These are phyloP conservation scores for Sialia sialis DNA, from an alignment of 2,113 vertebrate genomes.

Conservation along the genomic window DNA sequence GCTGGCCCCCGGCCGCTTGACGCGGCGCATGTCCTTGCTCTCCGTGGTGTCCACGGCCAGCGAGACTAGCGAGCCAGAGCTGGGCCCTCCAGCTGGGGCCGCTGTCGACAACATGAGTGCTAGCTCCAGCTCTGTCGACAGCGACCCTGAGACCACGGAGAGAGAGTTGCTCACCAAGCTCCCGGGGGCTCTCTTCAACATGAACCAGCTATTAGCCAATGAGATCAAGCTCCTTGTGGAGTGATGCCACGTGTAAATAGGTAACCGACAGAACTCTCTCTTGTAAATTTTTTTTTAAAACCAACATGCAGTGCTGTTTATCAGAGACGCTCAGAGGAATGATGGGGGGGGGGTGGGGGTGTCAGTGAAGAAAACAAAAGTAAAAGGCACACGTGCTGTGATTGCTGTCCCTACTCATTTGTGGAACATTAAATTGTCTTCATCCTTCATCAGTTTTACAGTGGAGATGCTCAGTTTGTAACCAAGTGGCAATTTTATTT, in stretches of 20 bases:
- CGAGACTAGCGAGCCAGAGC: conserved; percentile 81
- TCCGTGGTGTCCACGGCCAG: conserved; percentile 83
- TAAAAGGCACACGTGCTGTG: not conserved
- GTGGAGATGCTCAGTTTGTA: not conserved
- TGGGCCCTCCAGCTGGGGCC: conserved; percentile 77
- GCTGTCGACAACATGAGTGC: conserved; percentile 83
- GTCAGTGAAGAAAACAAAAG: conserved; percentile 1
- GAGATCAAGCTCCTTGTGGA: conserved; percentile 82
- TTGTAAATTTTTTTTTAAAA: conserved; percentile 66
- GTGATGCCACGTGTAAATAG: conserved; percentile 72
- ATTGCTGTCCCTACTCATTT: conserved; percentile 10
- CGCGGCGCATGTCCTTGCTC: conserved; percentile 81
- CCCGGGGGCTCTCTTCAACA: conserved; percentile 80
- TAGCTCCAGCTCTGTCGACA: conserved; percentile 85
- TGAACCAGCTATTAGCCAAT: conserved; percentile 84
- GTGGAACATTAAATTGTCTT: not conserved
- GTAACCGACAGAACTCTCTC: conserved; percentile 68
- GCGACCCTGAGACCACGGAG: conserved; percentile 82
- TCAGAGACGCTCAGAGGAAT: conserved; percentile 61
- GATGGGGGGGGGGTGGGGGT: not conserved
- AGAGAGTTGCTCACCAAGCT: conserved; percentile 82
- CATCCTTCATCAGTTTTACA: not conserved
- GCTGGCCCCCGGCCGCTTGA: conserved; percentile 80
- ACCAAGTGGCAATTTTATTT: not conserved
- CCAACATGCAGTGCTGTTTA: conserved; percentile 83